Evolutionary conservation across 2,113 vertebrate genomes (phyloP), one percentile per base, ranked within the genome.

Genomic region (Brachionichthys hirsutus): DNA sequence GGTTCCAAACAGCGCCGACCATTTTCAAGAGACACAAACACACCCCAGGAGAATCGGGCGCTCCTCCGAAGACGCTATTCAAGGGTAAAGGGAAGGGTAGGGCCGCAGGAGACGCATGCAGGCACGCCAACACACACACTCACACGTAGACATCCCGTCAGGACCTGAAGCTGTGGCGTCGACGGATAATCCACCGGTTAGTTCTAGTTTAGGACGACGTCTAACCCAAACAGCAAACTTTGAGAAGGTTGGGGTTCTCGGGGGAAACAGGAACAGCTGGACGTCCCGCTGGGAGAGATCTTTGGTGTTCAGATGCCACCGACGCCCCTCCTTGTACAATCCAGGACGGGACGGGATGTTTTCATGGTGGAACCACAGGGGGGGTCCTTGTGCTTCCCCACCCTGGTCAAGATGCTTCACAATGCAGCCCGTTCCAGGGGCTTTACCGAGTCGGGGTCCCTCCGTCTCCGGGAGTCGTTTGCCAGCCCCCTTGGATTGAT

Each of bases 371-470:
- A 16, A 16, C 51, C 75, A 85, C 53, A 81, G 75, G 80, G 80
- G 77, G 81, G 80, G 74, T 80, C 80, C 47, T 22, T 46, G 57
- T 16, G 50, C 60, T 67, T 77, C 76, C 54, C 59, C 64, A 69
- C 64, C 69, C 75, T 7, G 4, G 38, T n/a, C n/a, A 47, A 73
- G 55, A 52, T 20, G 42, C 66, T 69, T 36, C 45, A 53, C 12
- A 22, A 60, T 61, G 56, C 62, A 43, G 74, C 48, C 49, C 20
- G 20, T 42, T 70, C 52, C 43, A 14, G 47, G 45, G 51, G 77
- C 80, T 77, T 74, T 30, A 75, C 64, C 30, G 47, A 82, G 72
- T 81, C 81, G 71, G 75, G 69, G 66, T 78, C 70, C 54, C 60
- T 52, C 44, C n/a, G 49, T 50, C 45, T 71, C n/a, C 20, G 69